Evolutionary conservation across 2,888 invertebrate species (phyloP), one percentile per base, ranked within the genome.

Genomic region (Empis stercorea): DNA sequence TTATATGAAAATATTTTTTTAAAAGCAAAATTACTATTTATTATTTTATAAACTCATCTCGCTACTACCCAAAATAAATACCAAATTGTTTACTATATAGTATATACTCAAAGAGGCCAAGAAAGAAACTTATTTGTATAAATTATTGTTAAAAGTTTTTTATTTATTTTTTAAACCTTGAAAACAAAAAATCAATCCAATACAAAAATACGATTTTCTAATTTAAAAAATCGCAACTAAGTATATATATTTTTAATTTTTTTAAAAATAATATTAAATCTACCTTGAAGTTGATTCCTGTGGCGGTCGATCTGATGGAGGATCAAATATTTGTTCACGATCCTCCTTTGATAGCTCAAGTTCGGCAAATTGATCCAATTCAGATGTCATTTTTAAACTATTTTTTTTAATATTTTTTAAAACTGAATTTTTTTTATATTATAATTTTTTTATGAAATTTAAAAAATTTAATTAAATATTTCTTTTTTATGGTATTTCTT

Each of bases 271-370:
- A n/a, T n/a, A n/a, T n/a, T n/a, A 20, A 20, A 59, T 61, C 56
- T 67, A 66, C 66, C 67, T 66, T 66, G 65, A 65, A 63, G 66
- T 63, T 62, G 65, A 65, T 61, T 66, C 67, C 66, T 66, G 56
- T 61, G 66, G 65, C 59, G 66, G 66, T 58, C 66, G 65, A 61
- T 66, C 65, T 60, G 65, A 60, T 51, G 65, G 65, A 58, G 75
- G 78, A 66, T 81, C 83, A 67, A 80, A 82, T 61, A 80, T 78
- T 71, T 82, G 81, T 71, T 82, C 81, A 58, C 80, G 78, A 65
- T 81, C 81, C 64, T 82, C 82, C 64, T 80, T 80, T 52, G 79
- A 77, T 55, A 79, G 70, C 64, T 76, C 79, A 60, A 79, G 73
- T 61, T 81, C 81, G 66, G 79, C 78, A 71, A 81, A 82, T 65